Evolutionary conservation across 2,797 vertebrate species (phyloP).

Genomic region (Pantherophis alleghaniensis): DNA sequence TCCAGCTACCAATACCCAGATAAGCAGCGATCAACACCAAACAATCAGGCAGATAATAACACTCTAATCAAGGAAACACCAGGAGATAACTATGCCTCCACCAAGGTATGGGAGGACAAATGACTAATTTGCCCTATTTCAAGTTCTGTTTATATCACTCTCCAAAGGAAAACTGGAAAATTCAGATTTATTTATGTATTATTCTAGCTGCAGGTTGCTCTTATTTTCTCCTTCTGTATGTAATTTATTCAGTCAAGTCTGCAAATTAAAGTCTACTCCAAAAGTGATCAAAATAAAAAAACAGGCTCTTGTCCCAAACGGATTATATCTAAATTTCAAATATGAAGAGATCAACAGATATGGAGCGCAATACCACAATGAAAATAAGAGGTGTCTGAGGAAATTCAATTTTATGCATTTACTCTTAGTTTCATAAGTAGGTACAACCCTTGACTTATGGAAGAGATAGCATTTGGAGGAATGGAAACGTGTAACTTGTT

Average conservation of each 20-base stretch:
- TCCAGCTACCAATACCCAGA: neutral
- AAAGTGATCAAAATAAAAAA: neutral
- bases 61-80: neutral
- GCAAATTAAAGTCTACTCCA: neutral
- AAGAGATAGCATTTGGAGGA: neutral
- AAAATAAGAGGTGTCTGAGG: neutral
- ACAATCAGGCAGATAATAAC: neutral
- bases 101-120: neutral
- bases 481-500: neutral
- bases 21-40: neutral
- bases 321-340: neutral
- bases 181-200: neutral
- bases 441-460: neutral
- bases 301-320: neutral
- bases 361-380: neutral
- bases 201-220: neutral
- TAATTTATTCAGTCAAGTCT: neutral
- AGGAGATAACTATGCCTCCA: neutral
- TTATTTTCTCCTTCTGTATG: neutral
- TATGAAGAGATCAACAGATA: neutral
- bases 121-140: neutral
- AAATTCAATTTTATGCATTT: neutral
- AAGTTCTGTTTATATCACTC: neutral
- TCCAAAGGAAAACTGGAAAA: neutral
- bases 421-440: neutral